phyloP scores from a whole-genome alignment of 2,797 vertebrate species.

The Hipposideros larvatus region DNA sequence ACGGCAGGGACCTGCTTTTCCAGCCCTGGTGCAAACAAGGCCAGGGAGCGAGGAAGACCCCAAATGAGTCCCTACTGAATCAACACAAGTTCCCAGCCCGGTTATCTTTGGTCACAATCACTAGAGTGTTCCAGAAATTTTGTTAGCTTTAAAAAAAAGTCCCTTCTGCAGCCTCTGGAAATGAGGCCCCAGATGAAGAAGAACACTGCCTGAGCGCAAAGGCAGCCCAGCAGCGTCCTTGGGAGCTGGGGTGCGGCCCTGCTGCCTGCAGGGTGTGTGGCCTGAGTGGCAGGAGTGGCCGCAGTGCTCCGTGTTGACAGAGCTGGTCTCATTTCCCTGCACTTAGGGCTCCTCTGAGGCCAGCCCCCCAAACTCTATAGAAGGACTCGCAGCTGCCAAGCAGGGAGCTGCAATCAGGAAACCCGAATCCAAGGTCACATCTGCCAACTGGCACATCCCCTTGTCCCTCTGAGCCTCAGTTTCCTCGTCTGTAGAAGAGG shows the following conservation, averaged over 20 bases:
- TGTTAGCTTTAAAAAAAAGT: not conserved
- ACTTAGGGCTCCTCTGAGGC: not conserved
- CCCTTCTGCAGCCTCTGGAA: not conserved
- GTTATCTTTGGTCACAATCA: not conserved
- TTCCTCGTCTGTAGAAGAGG: not conserved
- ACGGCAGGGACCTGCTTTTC: not conserved
- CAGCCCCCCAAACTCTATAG: not conserved
- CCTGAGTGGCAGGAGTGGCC: accelerated
- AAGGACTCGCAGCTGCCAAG: not conserved
- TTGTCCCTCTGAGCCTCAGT: not conserved
- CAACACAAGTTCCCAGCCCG: not conserved
- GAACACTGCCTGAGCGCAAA: not conserved
- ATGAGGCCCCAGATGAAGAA: not conserved
- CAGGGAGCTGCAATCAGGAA: no score
- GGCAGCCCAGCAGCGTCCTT: accelerated
- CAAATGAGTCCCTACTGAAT: not conserved
- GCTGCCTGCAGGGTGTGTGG: no score
- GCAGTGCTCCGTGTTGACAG: no score
- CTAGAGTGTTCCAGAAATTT: not conserved
- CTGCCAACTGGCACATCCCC: not conserved
- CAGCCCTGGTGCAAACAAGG: not conserved
- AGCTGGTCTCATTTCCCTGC: not conserved
- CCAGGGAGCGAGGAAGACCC: not conserved
- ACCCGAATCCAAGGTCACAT: not conserved
- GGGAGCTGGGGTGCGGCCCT: not conserved